phyloP scores from a whole-genome alignment of 1,140 invertebrate species.

The Paramacrobiotus metropolitanus region DNA sequence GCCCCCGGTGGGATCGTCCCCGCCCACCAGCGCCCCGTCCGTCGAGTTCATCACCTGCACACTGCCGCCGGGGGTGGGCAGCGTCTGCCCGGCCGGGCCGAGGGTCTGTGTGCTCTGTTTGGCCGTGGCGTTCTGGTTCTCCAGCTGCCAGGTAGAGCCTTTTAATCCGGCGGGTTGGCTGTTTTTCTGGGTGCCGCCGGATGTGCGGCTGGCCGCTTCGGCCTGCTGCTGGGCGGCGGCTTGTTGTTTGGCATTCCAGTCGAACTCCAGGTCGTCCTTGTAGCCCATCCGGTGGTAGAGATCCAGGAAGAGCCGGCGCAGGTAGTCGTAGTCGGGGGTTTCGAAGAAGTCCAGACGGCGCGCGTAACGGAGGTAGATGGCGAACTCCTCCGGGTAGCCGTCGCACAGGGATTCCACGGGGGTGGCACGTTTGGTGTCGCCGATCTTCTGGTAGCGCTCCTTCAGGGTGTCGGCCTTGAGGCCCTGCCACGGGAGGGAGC shows the following conservation, averaged over 20 bases:
- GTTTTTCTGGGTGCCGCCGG: slow-evolving; percentile 26
- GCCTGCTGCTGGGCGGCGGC: slow-evolving; percentile 36
- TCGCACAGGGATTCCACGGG: slow-evolving; percentile 76
- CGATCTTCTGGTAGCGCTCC: slow-evolving; percentile 98
- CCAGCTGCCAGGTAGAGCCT: slow-evolving; percentile 78
- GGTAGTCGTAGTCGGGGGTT: slow-evolving; percentile 96
- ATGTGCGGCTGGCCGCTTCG: slow-evolving; percentile 19
- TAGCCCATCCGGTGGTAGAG: slow-evolving; percentile 77
- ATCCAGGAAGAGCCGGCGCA: slow-evolving; percentile 78
- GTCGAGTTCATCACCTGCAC: slow-evolving; percentile 84
- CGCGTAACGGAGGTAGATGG: slow-evolving; percentile 89
- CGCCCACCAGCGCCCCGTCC: slow-evolving; percentile 64
- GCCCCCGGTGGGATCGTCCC: slow-evolving; percentile 78
- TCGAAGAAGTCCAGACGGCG: slow-evolving; percentile 95
- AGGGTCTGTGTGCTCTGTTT: background rate
- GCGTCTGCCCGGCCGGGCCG: slow-evolving; percentile 6
- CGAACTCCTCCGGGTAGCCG: slow-evolving; percentile 47
- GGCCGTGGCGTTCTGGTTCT: slow-evolving; percentile 14
- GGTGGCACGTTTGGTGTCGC: slow-evolving; percentile 92
- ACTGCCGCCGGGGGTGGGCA: slow-evolving; percentile 15
- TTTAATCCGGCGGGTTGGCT: slow-evolving; percentile 63
- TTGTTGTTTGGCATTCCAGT: slow-evolving; percentile 81
- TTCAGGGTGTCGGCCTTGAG: slow-evolving; percentile 97
- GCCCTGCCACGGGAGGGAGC: slow-evolving; percentile 97
- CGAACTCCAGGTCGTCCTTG: slow-evolving; percentile 82